Evolutionary conservation across 2,888 invertebrate species (phyloP).

Genomic region (Erynnis tages): DNA sequence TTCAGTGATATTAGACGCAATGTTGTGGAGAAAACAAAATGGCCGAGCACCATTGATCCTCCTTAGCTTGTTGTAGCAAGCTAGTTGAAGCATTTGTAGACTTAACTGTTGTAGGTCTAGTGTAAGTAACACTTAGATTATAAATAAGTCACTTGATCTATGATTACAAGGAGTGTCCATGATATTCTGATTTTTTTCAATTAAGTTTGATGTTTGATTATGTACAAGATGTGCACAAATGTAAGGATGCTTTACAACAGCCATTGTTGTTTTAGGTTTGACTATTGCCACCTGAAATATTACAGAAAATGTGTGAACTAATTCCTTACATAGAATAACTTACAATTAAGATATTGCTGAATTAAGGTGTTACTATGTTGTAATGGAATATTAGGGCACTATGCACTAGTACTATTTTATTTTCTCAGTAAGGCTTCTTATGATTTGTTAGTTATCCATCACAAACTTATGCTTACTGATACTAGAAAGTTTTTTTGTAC

Average conservation of each 20-base stretch:
- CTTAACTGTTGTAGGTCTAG: slow-evolving; percentile 62
- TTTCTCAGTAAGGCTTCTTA: too few relatives aligned
- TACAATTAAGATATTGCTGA: too few relatives aligned
- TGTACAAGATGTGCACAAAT: slow-evolving; percentile 31
- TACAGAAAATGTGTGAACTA: too few relatives aligned
- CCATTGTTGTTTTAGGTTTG: background rate
- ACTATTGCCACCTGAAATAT: background rate
- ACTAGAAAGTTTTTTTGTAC: slow-evolving; percentile 25
- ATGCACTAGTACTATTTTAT: too few relatives aligned
- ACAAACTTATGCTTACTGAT: too few relatives aligned
- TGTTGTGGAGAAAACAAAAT: background rate
- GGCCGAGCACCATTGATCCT: slow-evolving; percentile 35
- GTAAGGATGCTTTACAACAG: slow-evolving; percentile 11
- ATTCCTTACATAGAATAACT: too few relatives aligned
- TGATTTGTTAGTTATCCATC: too few relatives aligned
- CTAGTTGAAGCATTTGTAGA: slow-evolving; percentile 80
- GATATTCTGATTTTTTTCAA: slow-evolving; percentile 36
- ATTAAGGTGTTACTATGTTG: too few relatives aligned
- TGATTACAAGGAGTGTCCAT: slow-evolving; percentile 9
- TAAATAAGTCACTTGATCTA: slow-evolving; percentile 20
- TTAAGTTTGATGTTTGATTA: slow-evolving; percentile 38
- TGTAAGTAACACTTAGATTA: slow-evolving; percentile 38
- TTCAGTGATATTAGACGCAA: background rate
- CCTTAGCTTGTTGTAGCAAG: slow-evolving; percentile 75
- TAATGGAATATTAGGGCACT: too few relatives aligned